These are phyloP conservation scores for Chunga burmeisteri DNA, from an alignment of 2,113 vertebrate species.

Conservation along the genomic window DNA sequence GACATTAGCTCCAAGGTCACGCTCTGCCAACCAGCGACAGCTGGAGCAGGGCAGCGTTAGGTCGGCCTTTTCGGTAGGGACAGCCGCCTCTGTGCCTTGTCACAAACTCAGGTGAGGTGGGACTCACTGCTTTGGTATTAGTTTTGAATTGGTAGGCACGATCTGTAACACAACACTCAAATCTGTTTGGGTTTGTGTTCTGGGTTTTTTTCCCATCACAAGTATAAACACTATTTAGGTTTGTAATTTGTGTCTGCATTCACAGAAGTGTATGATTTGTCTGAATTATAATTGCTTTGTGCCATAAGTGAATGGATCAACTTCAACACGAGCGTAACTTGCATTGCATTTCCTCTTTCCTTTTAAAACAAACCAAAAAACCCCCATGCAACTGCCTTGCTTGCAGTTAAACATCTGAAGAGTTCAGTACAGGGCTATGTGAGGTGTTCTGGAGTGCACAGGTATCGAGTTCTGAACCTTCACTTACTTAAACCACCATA, in stretches of 20 bases:
- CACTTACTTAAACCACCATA: not conserved
- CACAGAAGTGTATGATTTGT: not conserved
- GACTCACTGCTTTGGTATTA: not conserved
- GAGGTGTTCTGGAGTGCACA: rapidly evolving
- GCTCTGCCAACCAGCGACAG: not conserved
- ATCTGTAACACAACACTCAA: not conserved
- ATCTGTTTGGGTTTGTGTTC: not conserved
- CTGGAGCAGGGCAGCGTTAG: rapidly evolving
- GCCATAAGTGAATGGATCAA: not conserved
- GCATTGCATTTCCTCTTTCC: not conserved
- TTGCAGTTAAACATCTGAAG: not conserved
- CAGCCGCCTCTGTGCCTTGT: rapidly evolving
- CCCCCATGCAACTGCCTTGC: not conserved
- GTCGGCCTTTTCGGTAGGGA: rapidly evolving
- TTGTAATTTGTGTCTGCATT: not conserved
- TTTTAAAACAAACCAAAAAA: not conserved
- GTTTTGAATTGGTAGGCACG: not conserved
- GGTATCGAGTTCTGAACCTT: not conserved
- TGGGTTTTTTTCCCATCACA: not conserved
- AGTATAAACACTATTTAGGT: not conserved
- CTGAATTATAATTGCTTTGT: not conserved
- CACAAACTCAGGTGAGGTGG: no score
- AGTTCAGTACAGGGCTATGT: not conserved
- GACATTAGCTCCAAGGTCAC: not conserved
- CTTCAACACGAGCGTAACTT: not conserved